Base-by-base conservation (phyloP, 1,140 invertebrate species). In the Sesamia nonagrioides region DNA sequence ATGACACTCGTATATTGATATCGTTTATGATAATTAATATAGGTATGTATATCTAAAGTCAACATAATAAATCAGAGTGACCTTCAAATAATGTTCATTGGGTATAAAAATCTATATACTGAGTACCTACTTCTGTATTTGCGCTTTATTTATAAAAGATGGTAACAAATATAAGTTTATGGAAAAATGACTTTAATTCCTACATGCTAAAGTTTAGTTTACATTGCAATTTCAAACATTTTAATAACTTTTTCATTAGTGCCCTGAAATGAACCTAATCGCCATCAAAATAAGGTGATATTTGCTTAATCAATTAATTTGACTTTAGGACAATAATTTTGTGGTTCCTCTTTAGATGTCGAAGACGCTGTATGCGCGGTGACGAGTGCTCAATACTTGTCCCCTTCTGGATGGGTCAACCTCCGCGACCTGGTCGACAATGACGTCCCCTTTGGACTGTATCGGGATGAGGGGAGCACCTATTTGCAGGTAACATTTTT, bases 321-420 rank as follows among this genome's bases (percentile, higher is more conserved):
- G n/a, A n/a, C n/a, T n/a, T n/a, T n/a, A n/a, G n/a, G 6, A 5
- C 42, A 42, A 42, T 42, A 7, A 7, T 7, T 7, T 42, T 9
- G 8, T 9, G 1, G 5, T 2, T 33, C 6, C 0, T 27, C 17
- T 33, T 4, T 54, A 98, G 97, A 96, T 82, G 96, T 97, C 5
- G 95, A 96, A 71, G 96, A 96, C 45, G 97, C 97, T 8, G 96
- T 98, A 8, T 98, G 98, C 90, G 97, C 97, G 15, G 97, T 98
- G 8, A 97, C 97, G 0, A 97, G 97, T 72, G 97, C 97, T 0
- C 97, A 98, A 89, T 97, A 97, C 86, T 93, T 98, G 69, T 97
- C 97, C 0, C 95, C 96, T 58, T 95, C 95, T 40, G 98, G 98
- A 27, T 98, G 97, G 98, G 95, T 96, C n/a, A 97, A 97, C 71